Evolutionary conservation across 2,113 vertebrate species (phyloP), one percentile per base, ranked within the genome.

Genomic region (Lipophrys pholis): DNA sequence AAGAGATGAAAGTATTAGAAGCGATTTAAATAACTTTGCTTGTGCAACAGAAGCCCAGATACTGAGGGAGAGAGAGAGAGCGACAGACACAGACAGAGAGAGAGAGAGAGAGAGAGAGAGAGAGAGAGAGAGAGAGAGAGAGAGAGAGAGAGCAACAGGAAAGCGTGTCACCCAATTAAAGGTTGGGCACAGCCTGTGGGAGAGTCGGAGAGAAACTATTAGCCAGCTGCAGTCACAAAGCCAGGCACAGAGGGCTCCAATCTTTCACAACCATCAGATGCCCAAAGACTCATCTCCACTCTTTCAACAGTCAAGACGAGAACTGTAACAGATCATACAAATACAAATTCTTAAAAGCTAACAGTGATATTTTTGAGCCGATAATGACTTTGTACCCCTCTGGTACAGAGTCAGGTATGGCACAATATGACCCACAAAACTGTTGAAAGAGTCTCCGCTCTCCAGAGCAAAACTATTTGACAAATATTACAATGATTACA

Each of bases 1-100:
- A 88, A 73, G 86, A 93, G 90, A 93, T 94, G 88, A 94, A 93
- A 91, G 90, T 84, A 89, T 91, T 80, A 88, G 21, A 63, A 81
- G 78, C 21, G 69, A 92, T 88, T 90, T 91, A 90, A 93, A 92
- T 92, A 87, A 83, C 86, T 85, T 85, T 88, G 86, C 78, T 73
- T 75, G 63, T 85, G 68, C 82, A 82, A 76, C 50, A 77, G 77
- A 80, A 84, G 72, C 9, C 40, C 54, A 51, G 68, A 63, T 55
- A 78, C 46, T 66, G 46, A 76, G 50, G 63, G 72, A 70, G 54
- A 49, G 1, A 66, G 72, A 70, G 54, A 45, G 1, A 30, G 46
- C 72, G 50, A 69, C 69, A 68, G 54, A 49, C 0, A 30, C 43
- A 76, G 50, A 69, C 69, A 70, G 54, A 49, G 1, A 30, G 50